phyloP scores from a whole-genome alignment of 2,888 invertebrate species.

The Drosophila dives region DNA sequence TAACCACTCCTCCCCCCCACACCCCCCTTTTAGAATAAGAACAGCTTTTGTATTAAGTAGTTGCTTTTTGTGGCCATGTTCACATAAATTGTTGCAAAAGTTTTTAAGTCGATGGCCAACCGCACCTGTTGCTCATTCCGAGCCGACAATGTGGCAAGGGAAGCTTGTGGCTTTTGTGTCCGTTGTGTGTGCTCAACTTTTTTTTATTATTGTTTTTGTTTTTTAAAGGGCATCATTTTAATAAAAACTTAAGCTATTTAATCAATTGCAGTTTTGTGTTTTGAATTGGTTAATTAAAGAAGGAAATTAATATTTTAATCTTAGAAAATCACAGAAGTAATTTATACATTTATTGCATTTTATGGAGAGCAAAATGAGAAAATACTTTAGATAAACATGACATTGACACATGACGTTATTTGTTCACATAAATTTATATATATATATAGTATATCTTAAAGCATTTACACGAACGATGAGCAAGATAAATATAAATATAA shows the following conservation, averaged over 20 bases:
- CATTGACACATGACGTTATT: constrained; percentile 43
- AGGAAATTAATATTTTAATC: constrained; percentile 25
- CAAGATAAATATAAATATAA: constrained; percentile 40
- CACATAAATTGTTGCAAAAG: constrained; percentile 54
- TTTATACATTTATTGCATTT: constrained; percentile 36
- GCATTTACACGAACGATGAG: constrained; percentile 44
- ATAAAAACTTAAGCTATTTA: constrained; percentile 26
- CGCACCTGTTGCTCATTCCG: constrained; percentile 66
- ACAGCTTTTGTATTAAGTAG: constrained; percentile 53
- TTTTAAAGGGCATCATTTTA: constrained; percentile 9
- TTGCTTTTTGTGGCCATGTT: constrained; percentile 28
- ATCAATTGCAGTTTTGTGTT: constrained; percentile 30
- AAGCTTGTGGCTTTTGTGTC: constrained; percentile 22
- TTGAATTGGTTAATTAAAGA: constrained; percentile 17
- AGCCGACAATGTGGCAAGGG: constrained; percentile 14
- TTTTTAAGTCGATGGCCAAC: constrained; percentile 41
- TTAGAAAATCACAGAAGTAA: constrained; percentile 26
- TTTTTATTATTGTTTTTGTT: constrained; percentile 22
- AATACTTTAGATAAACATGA: constrained; percentile 38
- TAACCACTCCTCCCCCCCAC: not conserved
- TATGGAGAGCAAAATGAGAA: constrained; percentile 11
- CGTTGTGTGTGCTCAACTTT: constrained; percentile 54
- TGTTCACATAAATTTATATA: constrained; percentile 1
- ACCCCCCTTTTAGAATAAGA: constrained; percentile 6
- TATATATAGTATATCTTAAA: constrained; percentile 20